Evolutionary conservation across 1,140 invertebrate species (phyloP), one percentile per base, ranked within the genome.

Genomic region (Sogatella furcifera): DNA sequence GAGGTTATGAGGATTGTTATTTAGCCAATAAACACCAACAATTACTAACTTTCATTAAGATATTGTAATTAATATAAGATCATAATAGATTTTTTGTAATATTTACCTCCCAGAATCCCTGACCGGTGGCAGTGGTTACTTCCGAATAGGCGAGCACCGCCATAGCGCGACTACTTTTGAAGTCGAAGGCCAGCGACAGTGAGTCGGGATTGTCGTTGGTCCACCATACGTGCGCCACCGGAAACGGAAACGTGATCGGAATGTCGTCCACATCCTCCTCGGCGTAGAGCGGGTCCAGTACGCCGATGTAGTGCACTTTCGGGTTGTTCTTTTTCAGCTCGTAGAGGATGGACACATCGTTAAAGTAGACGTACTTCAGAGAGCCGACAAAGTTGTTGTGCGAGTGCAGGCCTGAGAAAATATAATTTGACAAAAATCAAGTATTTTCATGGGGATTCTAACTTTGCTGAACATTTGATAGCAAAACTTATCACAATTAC

Each of bases 341-440:
- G 69, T 93, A 93, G 46, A 96, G 77, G 58, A 96, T 90, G 1
- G 90, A 93, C 15, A 92, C 83, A 66, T 92, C 90, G 71, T 95
- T 95, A 70, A 91, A 92, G 71, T 93, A 95, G 19, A 95, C 89
- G 72, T 93, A 92, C 67, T 93, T 92, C 0, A 96, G 70, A 64
- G 88, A 91, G 13, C 92, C 92, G 68, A 86, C 86, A 68, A 84
- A 84, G 65, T 78, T 81, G 61, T 80, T 77, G 24, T 73, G 73
- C 3, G 78, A 78, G 31, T 71, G 69, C 62, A 81, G 65, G 59
- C 77, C 78, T 79, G 67, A 44, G 63, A 67, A 57, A 61, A 56
- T n/a, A n/a, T n/a, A n/a, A n/a, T n/a, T n/a, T n/a, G n/a, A n/a
- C n/a, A n/a, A n/a, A n/a, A n/a, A n/a, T n/a, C n/a, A n/a, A n/a